These are phyloP conservation scores for Stratiolaelaps scimitus DNA, from an alignment of 1,140 invertebrate species.

Conservation along the genomic window DNA sequence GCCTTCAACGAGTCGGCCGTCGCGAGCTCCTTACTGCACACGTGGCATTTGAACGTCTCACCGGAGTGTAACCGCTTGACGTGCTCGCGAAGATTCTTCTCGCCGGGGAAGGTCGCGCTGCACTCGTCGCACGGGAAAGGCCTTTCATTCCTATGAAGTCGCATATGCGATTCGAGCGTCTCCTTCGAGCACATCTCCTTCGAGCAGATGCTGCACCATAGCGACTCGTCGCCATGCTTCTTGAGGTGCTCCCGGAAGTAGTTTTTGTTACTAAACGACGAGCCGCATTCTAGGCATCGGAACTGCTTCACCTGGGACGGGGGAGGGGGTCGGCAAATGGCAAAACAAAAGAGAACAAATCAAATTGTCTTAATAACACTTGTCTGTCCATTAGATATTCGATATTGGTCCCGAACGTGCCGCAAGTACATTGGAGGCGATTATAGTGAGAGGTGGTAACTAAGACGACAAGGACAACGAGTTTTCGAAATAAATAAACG, in stretches of 20 bases:
- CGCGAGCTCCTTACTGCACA: conserved; percentile 16
- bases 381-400: too few species aligned
- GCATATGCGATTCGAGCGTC: conserved; percentile 62
- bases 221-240: conserved; percentile 58
- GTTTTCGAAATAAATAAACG: too few species aligned
- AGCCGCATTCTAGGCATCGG: neutral
- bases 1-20: neutral
- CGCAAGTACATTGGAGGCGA: too few species aligned
- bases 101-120: neutral
- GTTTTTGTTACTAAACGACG: conserved; percentile 2
- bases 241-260: conserved; percentile 36
- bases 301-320: neutral
- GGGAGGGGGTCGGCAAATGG: neutral
- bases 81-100: neutral
- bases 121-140: conserved; percentile 73
- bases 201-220: conserved; percentile 64
- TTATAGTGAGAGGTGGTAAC: too few species aligned
- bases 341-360: too few species aligned
- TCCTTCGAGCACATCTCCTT: conserved; percentile 73
- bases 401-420: too few species aligned
- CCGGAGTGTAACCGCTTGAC: neutral
- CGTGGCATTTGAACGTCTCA: conserved; percentile 16
- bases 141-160: conserved; percentile 36
- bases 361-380: too few species aligned
- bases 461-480: too few species aligned